phyloP scores from a whole-genome alignment of 2,888 invertebrate species.

The Spilosoma lubricipeda region DNA sequence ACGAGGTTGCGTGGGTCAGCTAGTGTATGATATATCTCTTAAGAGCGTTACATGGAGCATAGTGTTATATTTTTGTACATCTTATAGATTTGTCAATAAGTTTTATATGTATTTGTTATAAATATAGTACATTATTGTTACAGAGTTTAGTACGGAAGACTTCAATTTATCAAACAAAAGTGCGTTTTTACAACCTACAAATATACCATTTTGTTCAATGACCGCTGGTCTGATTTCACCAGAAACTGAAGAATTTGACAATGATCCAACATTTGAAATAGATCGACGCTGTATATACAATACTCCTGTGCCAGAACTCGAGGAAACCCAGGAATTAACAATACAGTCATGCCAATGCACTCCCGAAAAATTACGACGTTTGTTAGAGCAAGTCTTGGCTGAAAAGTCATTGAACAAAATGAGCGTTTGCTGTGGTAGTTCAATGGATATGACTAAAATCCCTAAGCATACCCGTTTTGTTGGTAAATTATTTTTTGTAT shows the following conservation, averaged over 20 bases:
- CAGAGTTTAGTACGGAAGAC: conserved; percentile 13
- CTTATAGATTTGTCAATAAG: not conserved
- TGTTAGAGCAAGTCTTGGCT: conserved; percentile 27
- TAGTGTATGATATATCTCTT: no score
- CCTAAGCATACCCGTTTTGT: not conserved
- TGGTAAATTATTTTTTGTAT: not conserved
- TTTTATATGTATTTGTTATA: not conserved
- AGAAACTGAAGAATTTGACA: not conserved
- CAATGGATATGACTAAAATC: not conserved
- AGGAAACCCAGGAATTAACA: not conserved
- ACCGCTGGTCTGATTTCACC: not conserved
- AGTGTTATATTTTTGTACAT: no score
- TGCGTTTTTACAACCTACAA: not conserved
- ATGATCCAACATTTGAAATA: conserved; percentile 3
- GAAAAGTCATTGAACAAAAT: conserved; percentile 2
- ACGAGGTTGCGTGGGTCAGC: no score
- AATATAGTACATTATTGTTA: not conserved
- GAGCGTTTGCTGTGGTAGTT: conserved; percentile 10
- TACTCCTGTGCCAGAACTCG: conserved; percentile 3
- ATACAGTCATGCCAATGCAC: conserved; percentile 28
- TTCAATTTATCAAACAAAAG: not conserved
- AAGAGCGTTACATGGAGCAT: no score
- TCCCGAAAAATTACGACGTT: conserved; percentile 40
- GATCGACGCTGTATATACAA: conserved; percentile 1
- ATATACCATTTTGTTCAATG: not conserved